Evolutionary conservation across 2,113 vertebrate genomes (phyloP).

Genomic region (Podilymbus podiceps): DNA sequence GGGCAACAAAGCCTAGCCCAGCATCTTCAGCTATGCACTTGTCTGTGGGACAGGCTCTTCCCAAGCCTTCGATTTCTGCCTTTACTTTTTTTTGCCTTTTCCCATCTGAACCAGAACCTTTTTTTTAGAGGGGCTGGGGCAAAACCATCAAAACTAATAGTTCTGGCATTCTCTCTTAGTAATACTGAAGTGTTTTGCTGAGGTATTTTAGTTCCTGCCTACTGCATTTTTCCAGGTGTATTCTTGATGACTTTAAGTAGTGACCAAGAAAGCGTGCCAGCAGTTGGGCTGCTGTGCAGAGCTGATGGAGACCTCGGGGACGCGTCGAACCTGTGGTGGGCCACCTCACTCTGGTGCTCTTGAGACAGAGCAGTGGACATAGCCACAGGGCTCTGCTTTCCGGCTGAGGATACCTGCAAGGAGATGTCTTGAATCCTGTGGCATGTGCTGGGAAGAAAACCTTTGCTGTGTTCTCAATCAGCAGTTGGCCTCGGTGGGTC

Average conservation of each 20-base stretch:
- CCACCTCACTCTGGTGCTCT: background rate
- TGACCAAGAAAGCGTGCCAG: background rate
- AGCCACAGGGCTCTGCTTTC: background rate
- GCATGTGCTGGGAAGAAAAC: background rate
- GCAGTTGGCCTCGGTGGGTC: fast-evolving
- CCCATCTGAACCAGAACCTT: background rate
- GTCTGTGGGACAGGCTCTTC: background rate
- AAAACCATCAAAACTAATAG: background rate
- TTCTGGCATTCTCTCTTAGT: background rate
- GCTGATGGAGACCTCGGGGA: background rate
- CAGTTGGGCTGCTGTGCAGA: background rate
- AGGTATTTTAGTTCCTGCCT: background rate
- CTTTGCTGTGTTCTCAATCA: background rate
- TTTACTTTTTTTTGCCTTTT: background rate
- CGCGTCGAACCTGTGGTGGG: too few relatives aligned
- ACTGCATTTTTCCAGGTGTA: background rate
- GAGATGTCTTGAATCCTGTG: background rate
- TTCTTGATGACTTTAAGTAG: background rate
- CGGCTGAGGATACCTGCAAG: background rate
- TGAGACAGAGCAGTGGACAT: background rate
- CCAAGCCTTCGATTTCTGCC: background rate
- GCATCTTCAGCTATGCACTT: background rate
- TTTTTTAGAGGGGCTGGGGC: background rate
- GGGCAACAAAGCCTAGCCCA: background rate
- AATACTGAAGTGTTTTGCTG: background rate